Conservation (phyloP, 2,113 vertebrate species). For the Tursiops truncatus region DNA sequence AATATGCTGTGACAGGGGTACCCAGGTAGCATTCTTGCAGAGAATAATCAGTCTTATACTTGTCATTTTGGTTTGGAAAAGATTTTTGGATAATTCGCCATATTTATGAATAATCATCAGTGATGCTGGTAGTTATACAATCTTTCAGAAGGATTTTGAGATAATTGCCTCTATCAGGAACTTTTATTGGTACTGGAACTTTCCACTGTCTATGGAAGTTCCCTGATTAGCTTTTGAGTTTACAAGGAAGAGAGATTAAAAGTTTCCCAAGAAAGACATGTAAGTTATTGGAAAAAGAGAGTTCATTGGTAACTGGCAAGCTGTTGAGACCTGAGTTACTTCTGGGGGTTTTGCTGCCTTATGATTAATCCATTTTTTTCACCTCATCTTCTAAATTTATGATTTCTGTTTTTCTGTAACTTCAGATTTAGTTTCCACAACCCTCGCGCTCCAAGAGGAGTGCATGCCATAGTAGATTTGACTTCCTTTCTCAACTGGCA, state of each 20-base stretch:
- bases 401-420: not conserved
- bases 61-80: not conserved
- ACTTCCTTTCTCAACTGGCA: not conserved
- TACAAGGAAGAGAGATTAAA: constrained; percentile 7
- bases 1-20: not conserved
- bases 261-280: not conserved
- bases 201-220: not conserved
- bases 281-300: not conserved
- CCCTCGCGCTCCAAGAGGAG: not conserved
- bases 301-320: not conserved
- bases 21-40: not conserved
- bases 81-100: not conserved
- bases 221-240: not conserved
- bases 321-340: not conserved
- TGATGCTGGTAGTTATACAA: not conserved
- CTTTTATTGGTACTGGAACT: not conserved
- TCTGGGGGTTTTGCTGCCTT: not conserved
- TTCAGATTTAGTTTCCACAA: not conserved
- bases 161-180: not conserved
- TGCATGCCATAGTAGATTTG: not conserved
- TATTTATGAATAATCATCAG: not conserved
- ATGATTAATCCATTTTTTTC: not conserved
- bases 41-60: not conserved
- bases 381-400: not conserved
- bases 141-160: not conserved